phyloP scores from a whole-genome alignment of 30 jellyfish, hydroid and myxozoan genomes.

The Turritopsis dohrnii region DNA sequence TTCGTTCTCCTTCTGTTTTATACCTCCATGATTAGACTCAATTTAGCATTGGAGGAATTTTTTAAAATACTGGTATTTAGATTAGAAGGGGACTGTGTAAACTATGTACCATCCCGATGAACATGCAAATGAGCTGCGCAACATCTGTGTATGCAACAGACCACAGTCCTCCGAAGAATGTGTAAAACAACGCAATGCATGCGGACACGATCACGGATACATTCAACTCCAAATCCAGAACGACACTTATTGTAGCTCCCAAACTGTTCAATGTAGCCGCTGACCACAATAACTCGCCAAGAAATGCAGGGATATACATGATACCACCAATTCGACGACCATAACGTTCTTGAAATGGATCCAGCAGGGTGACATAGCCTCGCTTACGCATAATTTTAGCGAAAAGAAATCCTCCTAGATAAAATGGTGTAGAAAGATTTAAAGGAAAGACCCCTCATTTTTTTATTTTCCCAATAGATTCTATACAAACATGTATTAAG shows the following conservation, averaged over 20 bases:
- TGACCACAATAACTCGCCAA: conserved; percentile 97
- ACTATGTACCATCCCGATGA: conserved; percentile 99
- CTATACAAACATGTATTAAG: too few relatives aligned
- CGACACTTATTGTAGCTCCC: conserved; percentile 96
- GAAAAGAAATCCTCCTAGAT: conserved; percentile 89
- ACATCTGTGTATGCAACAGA: conserved; percentile 99
- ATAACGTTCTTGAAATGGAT: conserved; percentile 96
- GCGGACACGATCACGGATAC: conserved; percentile 90
- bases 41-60: too few relatives aligned
- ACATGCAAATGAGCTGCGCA: conserved; percentile 97
- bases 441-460: too few relatives aligned
- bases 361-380: conserved; percentile 94
- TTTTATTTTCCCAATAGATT: too few relatives aligned
- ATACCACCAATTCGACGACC: conserved; percentile 93
- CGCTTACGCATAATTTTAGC: conserved; percentile 97
- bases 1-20: too few relatives aligned
- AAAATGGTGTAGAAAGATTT: too few relatives aligned
- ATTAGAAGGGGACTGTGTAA: too few relatives aligned
- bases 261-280: conserved; percentile 97
- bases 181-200: conserved; percentile 92
- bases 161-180: conserved; percentile 99
- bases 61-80: too few relatives aligned
- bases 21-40: too few relatives aligned
- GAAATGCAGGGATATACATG: conserved; percentile 97
- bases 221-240: conserved; percentile 44